Evolutionary conservation across 2,113 vertebrate genomes (phyloP).

Genomic region (Brachyhypopomus occidentalis): DNA sequence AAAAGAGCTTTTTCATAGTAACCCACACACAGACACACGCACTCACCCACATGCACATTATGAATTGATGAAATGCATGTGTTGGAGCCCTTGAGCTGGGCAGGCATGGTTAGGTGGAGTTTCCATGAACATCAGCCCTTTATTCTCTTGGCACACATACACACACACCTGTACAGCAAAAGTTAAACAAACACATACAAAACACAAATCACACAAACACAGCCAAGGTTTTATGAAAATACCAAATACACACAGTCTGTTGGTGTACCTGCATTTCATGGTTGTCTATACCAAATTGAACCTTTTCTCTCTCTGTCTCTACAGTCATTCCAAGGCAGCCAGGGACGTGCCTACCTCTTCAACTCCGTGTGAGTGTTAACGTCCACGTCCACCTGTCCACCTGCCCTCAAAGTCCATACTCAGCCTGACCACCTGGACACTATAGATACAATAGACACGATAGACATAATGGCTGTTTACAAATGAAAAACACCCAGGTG

Average conservation of each 20-base stretch:
- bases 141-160: not conserved
- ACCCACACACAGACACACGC: constrained; percentile 20
- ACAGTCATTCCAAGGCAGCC: constrained; percentile 98
- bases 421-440: not conserved
- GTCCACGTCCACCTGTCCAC: not conserved
- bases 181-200: not conserved
- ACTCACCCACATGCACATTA: constrained; percentile 9
- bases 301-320: constrained; percentile 44
- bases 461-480: not conserved
- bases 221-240: too few relatives aligned
- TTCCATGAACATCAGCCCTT: not conserved
- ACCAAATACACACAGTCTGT: constrained; percentile 9
- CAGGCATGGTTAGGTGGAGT: constrained; percentile 22
- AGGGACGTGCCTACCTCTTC: constrained; percentile 98
- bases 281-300: too few relatives aligned
- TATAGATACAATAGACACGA: too few relatives aligned
- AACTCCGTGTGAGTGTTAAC: constrained; percentile 94
- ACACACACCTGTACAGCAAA: not conserved
- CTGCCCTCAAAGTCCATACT: not conserved
- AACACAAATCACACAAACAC: not conserved
- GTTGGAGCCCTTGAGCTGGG: constrained; percentile 39
- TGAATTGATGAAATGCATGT: constrained; percentile 44
- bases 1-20: constrained; percentile 37
- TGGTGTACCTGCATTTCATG: not conserved
- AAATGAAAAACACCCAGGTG: too few relatives aligned